phyloP scores from a whole-genome alignment of 2,888 invertebrate genomes.

The Nebria brevicollis region DNA sequence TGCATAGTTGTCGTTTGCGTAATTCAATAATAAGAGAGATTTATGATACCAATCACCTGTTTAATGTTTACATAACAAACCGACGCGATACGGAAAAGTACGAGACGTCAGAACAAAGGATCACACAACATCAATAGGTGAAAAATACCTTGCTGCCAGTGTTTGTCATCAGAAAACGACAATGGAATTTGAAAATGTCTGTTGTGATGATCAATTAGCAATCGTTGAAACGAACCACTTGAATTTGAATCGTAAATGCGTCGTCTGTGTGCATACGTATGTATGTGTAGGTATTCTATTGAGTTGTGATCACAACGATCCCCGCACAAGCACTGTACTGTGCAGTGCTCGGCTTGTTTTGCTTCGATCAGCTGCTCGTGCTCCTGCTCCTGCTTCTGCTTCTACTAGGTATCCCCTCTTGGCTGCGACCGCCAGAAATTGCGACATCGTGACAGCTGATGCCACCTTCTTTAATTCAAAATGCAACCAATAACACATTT shows the following conservation, averaged over 20 bases:
- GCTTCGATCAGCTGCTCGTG: slow-evolving; percentile 38
- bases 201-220: background rate
- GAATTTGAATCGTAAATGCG: background rate
- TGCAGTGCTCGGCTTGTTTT: slow-evolving; percentile 26
- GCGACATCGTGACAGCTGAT: slow-evolving; percentile 40
- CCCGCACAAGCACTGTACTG: slow-evolving; percentile 30
- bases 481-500: background rate
- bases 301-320: slow-evolving; percentile 10
- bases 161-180: slow-evolving; percentile 27
- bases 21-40: background rate
- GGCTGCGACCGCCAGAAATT: slow-evolving; percentile 19
- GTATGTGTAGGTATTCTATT: background rate
- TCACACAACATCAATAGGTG: slow-evolving; percentile 42
- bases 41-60: slow-evolving; percentile 35
- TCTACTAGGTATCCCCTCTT: background rate
- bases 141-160: slow-evolving; percentile 16
- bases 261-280: background rate
- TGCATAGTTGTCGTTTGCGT: background rate
- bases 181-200: background rate
- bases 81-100: slow-evolving; percentile 49
- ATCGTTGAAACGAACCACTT: background rate
- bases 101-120: slow-evolving; percentile 56
- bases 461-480: background rate
- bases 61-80: slow-evolving; percentile 59
- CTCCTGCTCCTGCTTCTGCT: no score